Conservation (phyloP, 2,797 vertebrate species). For the Tachyglossus aculeatus region DNA sequence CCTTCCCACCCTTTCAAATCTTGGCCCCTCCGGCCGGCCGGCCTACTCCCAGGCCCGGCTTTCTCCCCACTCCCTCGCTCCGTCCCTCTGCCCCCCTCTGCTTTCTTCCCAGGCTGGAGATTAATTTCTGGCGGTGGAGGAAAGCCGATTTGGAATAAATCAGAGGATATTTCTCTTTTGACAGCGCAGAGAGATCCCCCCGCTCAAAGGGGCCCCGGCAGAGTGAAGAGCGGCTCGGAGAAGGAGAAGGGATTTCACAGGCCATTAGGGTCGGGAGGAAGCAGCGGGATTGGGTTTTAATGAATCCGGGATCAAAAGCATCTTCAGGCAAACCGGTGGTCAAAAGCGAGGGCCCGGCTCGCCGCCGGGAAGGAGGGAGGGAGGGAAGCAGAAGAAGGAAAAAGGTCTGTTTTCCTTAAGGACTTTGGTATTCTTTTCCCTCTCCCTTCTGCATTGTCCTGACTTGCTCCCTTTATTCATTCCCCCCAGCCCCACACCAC, state of each 20-base stretch:
- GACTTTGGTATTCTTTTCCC: not conserved
- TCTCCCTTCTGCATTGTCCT: not conserved
- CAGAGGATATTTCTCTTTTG: constrained; percentile 7
- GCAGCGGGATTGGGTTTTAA: constrained; percentile 67
- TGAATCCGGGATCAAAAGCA: constrained; percentile 68
- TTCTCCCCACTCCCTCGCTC: not conserved
- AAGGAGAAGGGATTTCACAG: constrained; percentile 44
- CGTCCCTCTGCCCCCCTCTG: not conserved
- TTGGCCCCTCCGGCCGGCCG: too few relatives aligned
- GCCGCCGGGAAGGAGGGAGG: not conserved
- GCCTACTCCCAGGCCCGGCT: too few relatives aligned
- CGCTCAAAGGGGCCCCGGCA: constrained; percentile 23
- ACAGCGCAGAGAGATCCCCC: not conserved
- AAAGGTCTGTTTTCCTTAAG: not conserved
- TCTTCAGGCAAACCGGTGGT: constrained; percentile 60
- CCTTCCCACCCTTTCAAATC: too few relatives aligned
- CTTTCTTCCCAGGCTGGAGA: not conserved
- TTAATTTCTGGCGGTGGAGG: constrained; percentile 25
- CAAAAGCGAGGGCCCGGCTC: constrained; percentile 66
- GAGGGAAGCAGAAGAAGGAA: not conserved
- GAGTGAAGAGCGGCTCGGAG: constrained; percentile 42
- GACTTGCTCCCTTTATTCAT: not conserved
- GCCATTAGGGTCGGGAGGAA: constrained; percentile 62
- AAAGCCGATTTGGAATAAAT: constrained; percentile 8
- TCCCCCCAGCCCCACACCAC: not conserved